These are phyloP conservation scores for Campoletis raptor DNA, from an alignment of 2,888 invertebrate species.

Conservation along the genomic window DNA sequence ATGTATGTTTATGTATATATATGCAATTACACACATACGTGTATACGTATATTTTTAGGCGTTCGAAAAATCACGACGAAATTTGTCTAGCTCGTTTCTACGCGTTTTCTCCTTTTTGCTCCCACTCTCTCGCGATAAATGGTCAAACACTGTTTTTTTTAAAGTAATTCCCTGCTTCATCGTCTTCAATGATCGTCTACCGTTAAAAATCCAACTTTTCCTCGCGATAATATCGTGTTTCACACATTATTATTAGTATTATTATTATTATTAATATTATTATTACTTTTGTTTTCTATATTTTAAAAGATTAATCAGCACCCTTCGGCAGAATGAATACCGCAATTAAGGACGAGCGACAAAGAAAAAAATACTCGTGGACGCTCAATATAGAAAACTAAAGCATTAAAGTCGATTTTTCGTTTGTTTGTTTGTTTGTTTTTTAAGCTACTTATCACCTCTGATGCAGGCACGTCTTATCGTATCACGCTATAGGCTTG, in stretches of 20 bases:
- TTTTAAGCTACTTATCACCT: conserved; percentile 79
- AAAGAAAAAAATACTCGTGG: conserved; percentile 68
- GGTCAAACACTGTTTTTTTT: conserved; percentile 38
- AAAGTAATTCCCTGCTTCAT: conserved; percentile 27
- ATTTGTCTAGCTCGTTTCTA: conserved; percentile 30
- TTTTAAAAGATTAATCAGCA: conserved; percentile 64
- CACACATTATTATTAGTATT: conserved; percentile 40
- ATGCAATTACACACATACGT: conserved; percentile 13
- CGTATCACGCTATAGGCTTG: conserved; percentile 83
- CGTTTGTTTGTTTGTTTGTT: conserved; percentile 41
- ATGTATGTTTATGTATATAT: conserved; percentile 19
- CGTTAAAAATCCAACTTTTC: conserved; percentile 63
- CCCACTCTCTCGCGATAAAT: conserved; percentile 35
- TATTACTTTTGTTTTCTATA: conserved; percentile 2
- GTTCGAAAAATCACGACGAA: conserved; percentile 55
- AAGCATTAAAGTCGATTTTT: conserved; percentile 75
- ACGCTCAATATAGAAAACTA: conserved; percentile 80
- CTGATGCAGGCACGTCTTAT: conserved; percentile 84
- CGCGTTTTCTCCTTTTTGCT: background rate
- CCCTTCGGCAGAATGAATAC: conserved; percentile 69
- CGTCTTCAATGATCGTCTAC: conserved; percentile 39
- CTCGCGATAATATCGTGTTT: conserved; percentile 56
- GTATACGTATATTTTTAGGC: conserved; percentile 55
- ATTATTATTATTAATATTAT: conserved; percentile 7
- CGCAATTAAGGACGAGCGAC: conserved; percentile 70